phyloP scores from a whole-genome alignment of 2,113 vertebrate genomes.

The Eonycteris spelaea region DNA sequence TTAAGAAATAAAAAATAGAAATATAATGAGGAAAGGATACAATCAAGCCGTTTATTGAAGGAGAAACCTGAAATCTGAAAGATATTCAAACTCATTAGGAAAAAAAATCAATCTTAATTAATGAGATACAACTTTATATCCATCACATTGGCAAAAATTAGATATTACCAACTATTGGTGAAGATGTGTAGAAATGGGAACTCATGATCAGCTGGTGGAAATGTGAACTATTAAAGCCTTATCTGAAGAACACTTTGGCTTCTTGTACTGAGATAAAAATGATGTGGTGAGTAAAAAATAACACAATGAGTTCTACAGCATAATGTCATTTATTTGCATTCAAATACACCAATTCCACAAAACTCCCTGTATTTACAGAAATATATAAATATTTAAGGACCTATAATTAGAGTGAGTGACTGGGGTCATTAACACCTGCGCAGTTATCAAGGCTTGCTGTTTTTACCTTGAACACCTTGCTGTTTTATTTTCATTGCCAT shows the following conservation, averaged over 20 bases:
- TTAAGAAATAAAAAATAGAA: neutral
- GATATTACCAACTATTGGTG: neutral
- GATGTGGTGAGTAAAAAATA: neutral
- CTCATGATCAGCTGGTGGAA: neutral
- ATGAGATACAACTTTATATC: neutral
- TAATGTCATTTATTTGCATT: conserved; percentile 7
- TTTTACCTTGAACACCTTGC: neutral
- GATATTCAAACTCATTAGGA: neutral
- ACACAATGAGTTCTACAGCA: neutral
- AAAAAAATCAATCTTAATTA: neutral
- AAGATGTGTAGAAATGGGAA: neutral
- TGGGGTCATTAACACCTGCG: neutral
- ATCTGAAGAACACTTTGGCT: neutral
- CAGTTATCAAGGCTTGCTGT: neutral
- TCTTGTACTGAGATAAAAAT: neutral
- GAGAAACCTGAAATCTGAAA: neutral
- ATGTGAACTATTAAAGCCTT: neutral
- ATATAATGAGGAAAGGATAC: neutral
- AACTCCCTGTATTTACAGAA: neutral
- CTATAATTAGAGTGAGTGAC: neutral
- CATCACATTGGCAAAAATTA: neutral
- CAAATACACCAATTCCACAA: neutral
- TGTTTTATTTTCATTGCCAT: neutral
- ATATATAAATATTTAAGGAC: neutral
- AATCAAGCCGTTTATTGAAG: neutral